phyloP scores from a whole-genome alignment of 2,888 invertebrate species.

The Drosophila demipolita region DNA sequence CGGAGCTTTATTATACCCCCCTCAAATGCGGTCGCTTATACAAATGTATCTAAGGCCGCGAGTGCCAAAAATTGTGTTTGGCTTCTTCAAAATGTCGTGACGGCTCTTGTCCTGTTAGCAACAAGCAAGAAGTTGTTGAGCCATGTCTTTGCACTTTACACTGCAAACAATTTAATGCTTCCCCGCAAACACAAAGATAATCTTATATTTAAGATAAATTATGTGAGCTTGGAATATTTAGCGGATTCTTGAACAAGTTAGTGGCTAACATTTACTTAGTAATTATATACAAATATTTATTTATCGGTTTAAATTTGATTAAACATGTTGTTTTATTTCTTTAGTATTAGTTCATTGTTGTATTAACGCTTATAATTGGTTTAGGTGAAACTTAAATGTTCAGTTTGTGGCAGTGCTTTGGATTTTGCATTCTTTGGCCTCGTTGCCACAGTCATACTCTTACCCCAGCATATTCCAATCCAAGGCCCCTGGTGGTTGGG shows the following conservation, averaged over 20 bases:
- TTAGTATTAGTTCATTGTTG: too few relatives aligned
- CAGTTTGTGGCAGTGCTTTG: constrained; percentile 41
- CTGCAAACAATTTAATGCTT: constrained; percentile 29
- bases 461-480: constrained; percentile 37
- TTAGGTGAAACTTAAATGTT: constrained; percentile 4
- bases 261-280: not conserved
- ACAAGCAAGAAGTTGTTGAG: constrained; percentile 64
- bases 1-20: constrained; percentile 27
- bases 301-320: not conserved
- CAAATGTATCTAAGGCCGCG: constrained; percentile 47
- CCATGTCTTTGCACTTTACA: constrained; percentile 34
- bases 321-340: not conserved
- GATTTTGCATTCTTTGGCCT: constrained; percentile 24
- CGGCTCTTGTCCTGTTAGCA: constrained; percentile 52
- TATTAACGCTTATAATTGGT: constrained; percentile 2
- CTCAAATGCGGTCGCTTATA: constrained; percentile 29
- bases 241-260: not conserved
- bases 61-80: constrained; percentile 56
- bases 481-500: constrained; percentile 24
- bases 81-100: constrained; percentile 46
- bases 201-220: not conserved
- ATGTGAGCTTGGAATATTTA: not conserved
- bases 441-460: constrained; percentile 11
- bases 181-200: not conserved
- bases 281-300: not conserved